Evolutionary conservation across 2,888 invertebrate species (phyloP).

Genomic region (Gymnosoma rotundatum): DNA sequence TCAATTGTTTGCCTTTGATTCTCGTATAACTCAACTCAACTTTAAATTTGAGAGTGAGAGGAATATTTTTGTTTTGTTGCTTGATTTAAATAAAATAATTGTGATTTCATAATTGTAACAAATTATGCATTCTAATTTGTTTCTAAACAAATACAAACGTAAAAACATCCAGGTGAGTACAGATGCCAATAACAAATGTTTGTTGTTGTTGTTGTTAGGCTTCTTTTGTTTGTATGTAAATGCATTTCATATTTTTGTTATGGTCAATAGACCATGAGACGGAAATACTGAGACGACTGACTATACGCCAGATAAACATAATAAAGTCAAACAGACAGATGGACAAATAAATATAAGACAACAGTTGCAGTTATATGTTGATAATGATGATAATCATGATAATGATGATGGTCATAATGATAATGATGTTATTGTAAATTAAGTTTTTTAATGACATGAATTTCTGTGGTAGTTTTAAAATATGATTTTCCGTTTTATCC

Average conservation of each 20-base stretch:
- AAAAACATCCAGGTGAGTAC: neutral
- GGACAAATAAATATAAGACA: conserved; percentile 32
- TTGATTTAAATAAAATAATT: neutral
- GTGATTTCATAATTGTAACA: conserved; percentile 59
- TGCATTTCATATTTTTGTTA: conserved; percentile 62
- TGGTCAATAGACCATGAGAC: conserved; percentile 70
- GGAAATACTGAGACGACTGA: conserved; percentile 59
- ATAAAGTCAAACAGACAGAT: neutral
- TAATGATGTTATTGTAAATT: neutral
- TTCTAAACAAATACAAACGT: conserved; percentile 2
- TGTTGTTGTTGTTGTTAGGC: conserved; percentile 35
- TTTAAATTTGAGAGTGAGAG: neutral
- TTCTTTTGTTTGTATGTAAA: conserved; percentile 53
- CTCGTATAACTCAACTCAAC: no score
- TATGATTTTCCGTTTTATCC: neutral
- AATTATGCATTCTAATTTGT: conserved; percentile 51
- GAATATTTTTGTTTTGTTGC: neutral
- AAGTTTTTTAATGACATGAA: conserved; percentile 21
- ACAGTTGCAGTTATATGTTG: neutral
- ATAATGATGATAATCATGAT: neutral
- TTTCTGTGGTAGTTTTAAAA: conserved; percentile 31
- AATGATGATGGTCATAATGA: neutral
- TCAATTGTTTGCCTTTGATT: no score
- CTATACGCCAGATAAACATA: conserved; percentile 7
- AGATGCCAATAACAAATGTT: conserved; percentile 1